Conservation (phyloP, 92 coral and sea anemone genomes). For the Parazoanthus swiftii region DNA sequence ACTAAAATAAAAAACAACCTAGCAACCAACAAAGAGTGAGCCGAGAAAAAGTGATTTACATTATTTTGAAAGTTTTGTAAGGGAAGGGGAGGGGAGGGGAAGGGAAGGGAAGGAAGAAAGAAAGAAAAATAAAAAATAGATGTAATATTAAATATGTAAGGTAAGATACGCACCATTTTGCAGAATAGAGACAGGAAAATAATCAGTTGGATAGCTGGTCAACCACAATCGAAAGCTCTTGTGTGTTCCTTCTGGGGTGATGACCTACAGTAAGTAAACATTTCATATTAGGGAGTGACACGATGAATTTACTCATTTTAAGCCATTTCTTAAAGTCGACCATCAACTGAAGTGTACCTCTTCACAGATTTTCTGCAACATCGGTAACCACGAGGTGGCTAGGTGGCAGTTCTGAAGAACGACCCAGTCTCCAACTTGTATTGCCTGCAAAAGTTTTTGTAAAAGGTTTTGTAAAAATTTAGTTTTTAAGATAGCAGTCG, state of each 20-base stretch:
- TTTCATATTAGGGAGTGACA: neutral
- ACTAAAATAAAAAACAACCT: no score
- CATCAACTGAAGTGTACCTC: conserved; percentile 63
- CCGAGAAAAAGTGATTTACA: no score
- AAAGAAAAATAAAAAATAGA: neutral
- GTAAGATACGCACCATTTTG: conserved; percentile 79
- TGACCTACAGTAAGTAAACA: conserved; percentile 49
- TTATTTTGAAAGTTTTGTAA: no score
- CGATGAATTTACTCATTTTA: neutral
- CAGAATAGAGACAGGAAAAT: conserved; percentile 92
- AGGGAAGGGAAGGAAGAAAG: no score
- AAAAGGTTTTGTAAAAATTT: no score
- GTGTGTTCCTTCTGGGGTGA: conserved; percentile 91
- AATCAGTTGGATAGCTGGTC: conserved; percentile 92
- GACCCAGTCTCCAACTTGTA: conserved; percentile 90
- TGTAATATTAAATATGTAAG: neutral
- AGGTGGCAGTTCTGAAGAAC: conserved; percentile 95
- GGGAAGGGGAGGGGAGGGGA: no score
- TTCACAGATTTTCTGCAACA: conserved; percentile 92
- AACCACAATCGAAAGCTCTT: conserved; percentile 89
- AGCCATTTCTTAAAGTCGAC: neutral
- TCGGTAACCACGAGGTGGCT: conserved; percentile 95
- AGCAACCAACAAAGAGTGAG: no score
- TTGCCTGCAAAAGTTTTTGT: conserved; percentile 74
- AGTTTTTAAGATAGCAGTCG: no score